Conservation (phyloP, 2,888 invertebrate genomes). For the Allolobophora icterica region DNA sequence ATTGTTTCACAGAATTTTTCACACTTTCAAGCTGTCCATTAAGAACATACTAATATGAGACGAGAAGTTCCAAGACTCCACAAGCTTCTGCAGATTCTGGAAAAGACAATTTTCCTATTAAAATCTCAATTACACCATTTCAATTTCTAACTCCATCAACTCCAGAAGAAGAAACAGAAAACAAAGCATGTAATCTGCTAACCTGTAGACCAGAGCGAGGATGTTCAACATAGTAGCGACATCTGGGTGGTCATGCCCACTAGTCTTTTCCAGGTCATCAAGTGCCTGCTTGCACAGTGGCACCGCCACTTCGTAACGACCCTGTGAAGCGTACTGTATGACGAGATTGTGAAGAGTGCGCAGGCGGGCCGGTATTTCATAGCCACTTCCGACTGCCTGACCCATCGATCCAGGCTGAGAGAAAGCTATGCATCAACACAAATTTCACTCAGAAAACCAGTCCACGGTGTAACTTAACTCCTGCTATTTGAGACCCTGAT, state of each 20-base stretch:
- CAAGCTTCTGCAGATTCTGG: not conserved
- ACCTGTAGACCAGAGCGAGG: constrained; percentile 87
- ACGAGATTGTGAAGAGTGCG: constrained; percentile 98
- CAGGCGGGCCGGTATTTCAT: constrained; percentile 96
- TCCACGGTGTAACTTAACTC: not conserved
- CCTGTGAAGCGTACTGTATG: constrained; percentile 98
- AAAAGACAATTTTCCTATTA: not conserved
- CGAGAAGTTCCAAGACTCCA: not conserved
- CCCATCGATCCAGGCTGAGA: constrained; percentile 72
- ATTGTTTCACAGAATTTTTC: not conserved
- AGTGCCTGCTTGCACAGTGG: constrained; percentile 99
- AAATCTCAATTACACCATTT: not conserved
- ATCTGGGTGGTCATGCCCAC: constrained; percentile 98
- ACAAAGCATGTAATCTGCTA: not conserved
- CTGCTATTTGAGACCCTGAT: no score
- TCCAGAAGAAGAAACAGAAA: constrained; percentile 6
- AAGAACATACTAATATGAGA: not conserved
- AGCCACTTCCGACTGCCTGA: constrained; percentile 88
- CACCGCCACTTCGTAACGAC: constrained; percentile 91
- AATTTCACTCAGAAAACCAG: not conserved
- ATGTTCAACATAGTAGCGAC: constrained; percentile 99
- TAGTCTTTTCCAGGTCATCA: constrained; percentile 97
- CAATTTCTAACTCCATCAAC: not conserved
- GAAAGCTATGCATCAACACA: not conserved
- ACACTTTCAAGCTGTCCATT: not conserved